These are phyloP conservation scores for Ectemnius cavifrons DNA, from an alignment of 2,888 invertebrate species.

Conservation along the genomic window DNA sequence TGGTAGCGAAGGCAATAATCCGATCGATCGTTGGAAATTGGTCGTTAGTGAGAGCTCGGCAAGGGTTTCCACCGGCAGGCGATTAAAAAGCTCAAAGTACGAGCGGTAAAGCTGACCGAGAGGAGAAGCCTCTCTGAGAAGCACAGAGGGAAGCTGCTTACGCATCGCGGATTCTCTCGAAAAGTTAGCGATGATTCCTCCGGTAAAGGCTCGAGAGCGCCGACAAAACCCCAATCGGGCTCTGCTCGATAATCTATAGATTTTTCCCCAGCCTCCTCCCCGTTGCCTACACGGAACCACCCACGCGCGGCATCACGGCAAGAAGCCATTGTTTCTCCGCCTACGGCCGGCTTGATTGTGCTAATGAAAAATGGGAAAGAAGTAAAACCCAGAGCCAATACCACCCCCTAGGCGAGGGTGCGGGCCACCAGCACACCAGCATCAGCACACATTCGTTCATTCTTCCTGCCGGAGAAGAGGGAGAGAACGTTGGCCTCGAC, in stretches of 20 bases:
- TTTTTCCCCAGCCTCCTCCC: constrained; percentile 41
- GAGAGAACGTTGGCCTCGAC: constrained; percentile 14
- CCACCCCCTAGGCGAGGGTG: constrained; percentile 31
- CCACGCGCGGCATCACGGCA: constrained; percentile 42
- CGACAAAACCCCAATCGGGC: constrained; percentile 39
- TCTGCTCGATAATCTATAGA: constrained; percentile 55
- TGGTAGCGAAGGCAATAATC: constrained; percentile 45
- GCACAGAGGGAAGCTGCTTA: constrained; percentile 9
- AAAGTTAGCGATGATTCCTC: constrained; percentile 23
- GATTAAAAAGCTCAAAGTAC: constrained; percentile 46
- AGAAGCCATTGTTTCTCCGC: constrained; percentile 64
- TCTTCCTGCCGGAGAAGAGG: not conserved
- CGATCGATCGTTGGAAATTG: constrained; percentile 60
- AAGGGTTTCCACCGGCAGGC: constrained; percentile 48
- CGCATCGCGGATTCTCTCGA: constrained; percentile 14
- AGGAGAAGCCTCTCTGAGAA: constrained; percentile 8
- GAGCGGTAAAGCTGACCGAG: constrained; percentile 44
- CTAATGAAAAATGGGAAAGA: constrained; percentile 71
- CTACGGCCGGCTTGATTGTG: constrained; percentile 61
- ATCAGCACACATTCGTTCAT: too few relatives aligned
- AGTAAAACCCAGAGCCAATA: constrained; percentile 58
- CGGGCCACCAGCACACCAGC: constrained; percentile 9
- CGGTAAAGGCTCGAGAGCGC: constrained; percentile 31
- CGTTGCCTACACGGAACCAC: constrained; percentile 29
- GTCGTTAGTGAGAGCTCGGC: constrained; percentile 51